phyloP scores from a whole-genome alignment of 2,113 vertebrate genomes.

The Megaleporinus macrocephalus region DNA sequence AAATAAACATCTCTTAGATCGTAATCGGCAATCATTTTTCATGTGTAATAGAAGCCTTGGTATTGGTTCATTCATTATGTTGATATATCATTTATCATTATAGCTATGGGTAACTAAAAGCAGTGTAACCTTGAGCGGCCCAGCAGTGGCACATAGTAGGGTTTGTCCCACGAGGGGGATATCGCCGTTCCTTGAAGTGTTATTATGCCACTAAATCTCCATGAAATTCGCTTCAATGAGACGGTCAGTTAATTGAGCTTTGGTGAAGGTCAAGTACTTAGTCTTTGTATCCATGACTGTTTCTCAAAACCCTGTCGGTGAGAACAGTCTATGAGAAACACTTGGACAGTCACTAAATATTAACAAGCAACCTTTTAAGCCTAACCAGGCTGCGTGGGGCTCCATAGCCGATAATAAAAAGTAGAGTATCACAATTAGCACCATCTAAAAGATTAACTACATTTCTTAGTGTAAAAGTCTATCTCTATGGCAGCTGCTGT shows the following conservation, averaged over 20 bases:
- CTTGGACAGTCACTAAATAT: neutral
- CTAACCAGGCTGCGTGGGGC: too few species aligned
- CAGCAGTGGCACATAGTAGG: neutral
- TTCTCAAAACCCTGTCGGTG: neutral
- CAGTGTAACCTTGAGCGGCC: neutral
- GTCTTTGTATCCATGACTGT: neutral
- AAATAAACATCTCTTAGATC: conserved; percentile 8
- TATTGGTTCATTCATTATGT: neutral
- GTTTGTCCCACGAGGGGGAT: neutral
- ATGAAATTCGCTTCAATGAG: neutral
- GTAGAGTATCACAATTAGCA: too few species aligned
- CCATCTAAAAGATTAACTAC: too few species aligned
- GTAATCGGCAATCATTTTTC: neutral
- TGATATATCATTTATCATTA: neutral
- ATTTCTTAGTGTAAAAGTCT: too few species aligned
- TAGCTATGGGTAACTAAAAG: neutral
- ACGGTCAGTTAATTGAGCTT: neutral
- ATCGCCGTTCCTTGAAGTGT: neutral
- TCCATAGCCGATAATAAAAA: too few species aligned
- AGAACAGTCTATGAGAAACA: neutral
- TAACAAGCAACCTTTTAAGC: neutral
- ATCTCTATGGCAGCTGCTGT: too few species aligned
- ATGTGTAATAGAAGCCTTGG: neutral
- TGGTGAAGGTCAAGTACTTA: neutral
- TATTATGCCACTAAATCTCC: neutral